Percentiles rank a stretch among this genome's conserved stretches.
phyloP scores from a whole-genome alignment of 2,113 vertebrate genomes.

The Apistogramma diplotaenia region DNA sequence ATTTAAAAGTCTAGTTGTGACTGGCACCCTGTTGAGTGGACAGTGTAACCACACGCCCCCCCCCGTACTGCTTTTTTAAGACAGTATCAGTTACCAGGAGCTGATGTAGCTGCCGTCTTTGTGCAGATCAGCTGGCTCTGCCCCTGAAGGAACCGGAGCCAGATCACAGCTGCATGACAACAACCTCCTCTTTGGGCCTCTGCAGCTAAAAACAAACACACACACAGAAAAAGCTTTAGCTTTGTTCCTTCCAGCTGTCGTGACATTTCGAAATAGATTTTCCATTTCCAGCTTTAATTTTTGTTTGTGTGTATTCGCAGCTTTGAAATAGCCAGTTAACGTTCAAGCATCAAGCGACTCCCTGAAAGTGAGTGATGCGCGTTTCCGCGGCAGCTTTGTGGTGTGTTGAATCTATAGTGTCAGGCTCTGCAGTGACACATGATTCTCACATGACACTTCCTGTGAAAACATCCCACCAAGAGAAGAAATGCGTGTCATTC shows the following conservation, averaged over 20 bases:
- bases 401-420: background rate
- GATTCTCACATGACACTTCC: background rate
- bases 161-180: constrained; percentile 4
- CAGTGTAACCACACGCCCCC: background rate
- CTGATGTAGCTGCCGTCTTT: background rate
- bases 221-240: background rate
- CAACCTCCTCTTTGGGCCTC: background rate
- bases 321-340: background rate
- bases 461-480: background rate
- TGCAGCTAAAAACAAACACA: constrained; percentile 1
- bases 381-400: background rate
- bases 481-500: background rate
- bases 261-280: background rate
- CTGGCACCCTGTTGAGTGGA: background rate
- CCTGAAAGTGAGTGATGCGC: background rate
- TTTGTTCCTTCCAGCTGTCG: background rate
- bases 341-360: background rate
- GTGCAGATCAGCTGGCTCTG: background rate
- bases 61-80: background rate
- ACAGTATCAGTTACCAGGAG: background rate
- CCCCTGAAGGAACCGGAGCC: background rate
- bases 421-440: no score
- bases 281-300: background rate
- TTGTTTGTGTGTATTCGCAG: background rate
- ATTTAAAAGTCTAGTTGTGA: background rate